A percentile compares a stretch with the other conserved stretches of the same genome.
These are phyloP conservation scores for Oscheius sp. DNA, from an alignment of 2,888 invertebrate species.

Conservation along the genomic window DNA sequence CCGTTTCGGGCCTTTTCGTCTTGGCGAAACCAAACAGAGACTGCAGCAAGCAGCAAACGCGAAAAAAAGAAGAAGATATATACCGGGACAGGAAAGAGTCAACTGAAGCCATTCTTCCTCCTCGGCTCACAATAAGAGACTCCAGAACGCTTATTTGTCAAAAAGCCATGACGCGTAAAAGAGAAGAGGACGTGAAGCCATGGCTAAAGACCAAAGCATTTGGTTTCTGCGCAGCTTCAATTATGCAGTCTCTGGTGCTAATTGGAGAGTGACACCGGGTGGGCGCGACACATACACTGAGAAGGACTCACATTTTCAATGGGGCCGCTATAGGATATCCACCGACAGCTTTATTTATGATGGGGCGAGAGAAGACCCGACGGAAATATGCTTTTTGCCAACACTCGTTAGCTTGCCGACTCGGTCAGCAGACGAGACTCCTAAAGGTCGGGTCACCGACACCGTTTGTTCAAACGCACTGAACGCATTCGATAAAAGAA, in stretches of 20 bases:
- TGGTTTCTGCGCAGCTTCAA: background rate
- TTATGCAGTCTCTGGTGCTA: slow-evolving; percentile 5
- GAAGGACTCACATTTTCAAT: background rate
- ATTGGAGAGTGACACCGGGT: slow-evolving; percentile 4
- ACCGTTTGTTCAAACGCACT: background rate
- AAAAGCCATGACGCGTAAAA: background rate
- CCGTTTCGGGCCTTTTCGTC: slow-evolving; percentile 5
- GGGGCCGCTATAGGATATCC: slow-evolving; percentile 1
- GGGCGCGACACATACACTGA: too few relatives aligned
- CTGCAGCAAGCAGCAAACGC: too few relatives aligned
- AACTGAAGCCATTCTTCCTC: too few relatives aligned
- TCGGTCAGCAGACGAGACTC: slow-evolving; percentile 2
- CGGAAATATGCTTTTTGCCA: slow-evolving; percentile 15
- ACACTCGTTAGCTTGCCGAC: slow-evolving; percentile 8
- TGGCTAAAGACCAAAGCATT: too few relatives aligned
- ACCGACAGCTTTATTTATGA: slow-evolving; percentile 17
- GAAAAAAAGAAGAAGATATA: too few relatives aligned
- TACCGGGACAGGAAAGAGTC: background rate
- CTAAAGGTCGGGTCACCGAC: slow-evolving; percentile 14
- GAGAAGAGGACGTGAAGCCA: background rate
- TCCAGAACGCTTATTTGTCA: background rate
- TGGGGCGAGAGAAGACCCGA: slow-evolving; percentile 8
- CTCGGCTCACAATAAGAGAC: too few relatives aligned
- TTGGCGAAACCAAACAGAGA: background rate
- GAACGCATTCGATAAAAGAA: slow-evolving; percentile 13